Base-by-base conservation (phyloP, 2,888 invertebrate genomes). In the Holacanthella duospinosa region DNA sequence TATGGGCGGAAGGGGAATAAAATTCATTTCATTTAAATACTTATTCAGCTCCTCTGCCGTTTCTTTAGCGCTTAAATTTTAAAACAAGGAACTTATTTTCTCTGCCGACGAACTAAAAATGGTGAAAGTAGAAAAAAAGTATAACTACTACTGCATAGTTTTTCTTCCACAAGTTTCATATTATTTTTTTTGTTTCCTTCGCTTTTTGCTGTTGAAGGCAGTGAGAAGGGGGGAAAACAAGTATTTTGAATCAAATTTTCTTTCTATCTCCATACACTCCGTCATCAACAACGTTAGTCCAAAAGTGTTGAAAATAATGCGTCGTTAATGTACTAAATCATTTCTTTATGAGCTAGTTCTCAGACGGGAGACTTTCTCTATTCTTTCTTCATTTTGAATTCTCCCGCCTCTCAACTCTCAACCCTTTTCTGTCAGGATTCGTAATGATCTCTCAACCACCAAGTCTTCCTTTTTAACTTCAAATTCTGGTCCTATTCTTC, bases 11-110 rank as follows among this genome's bases (percentile, higher is more conserved):
- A 21, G 48, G 48, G 48, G 48, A 48, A 48, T 48, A 48, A 48
- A 48, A 48, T 48, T 48, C 48, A 48, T 48, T 48, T 48, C 48
- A 48, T 48, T 48, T 48, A 48, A 48, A 48, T 48, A 36, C 16
- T 6, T 12, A 36, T 6, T n/a, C 6, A 36, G n/a, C n/a, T 6
- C 36, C 36, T 16, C 36, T 36, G 36, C 36, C 36, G 6, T 36
- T 36, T 36, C 16, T 36, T 36, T 36, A n/a, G n/a, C n/a, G n/a
- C n/a, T n/a, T n/a, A n/a, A n/a, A n/a, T n/a, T n/a, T n/a, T n/a
- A n/a, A n/a, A n/a, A n/a, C n/a, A n/a, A n/a, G n/a, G n/a, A n/a
- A n/a, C n/a, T n/a, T n/a, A n/a, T n/a, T 48, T 48, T 9, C 48
- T 9, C 36, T 36, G 36, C 36, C 36, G 16, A 16, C 36, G 16